These are phyloP conservation scores for Lasaia peninsularis DNA, from an alignment of 1,140 invertebrate genomes.

Conservation along the genomic window DNA sequence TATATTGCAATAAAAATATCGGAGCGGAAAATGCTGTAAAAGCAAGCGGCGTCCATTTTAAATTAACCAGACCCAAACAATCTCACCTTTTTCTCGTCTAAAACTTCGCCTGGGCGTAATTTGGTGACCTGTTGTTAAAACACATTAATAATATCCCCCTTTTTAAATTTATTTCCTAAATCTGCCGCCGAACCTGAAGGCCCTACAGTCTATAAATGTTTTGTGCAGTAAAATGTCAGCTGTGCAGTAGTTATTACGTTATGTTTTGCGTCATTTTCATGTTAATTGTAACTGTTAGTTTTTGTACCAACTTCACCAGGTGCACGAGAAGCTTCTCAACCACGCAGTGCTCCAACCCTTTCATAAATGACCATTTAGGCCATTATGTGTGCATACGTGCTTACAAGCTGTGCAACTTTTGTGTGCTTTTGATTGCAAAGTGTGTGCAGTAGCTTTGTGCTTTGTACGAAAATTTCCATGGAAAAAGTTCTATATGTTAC, in stretches of 20 bases:
- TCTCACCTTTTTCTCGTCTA: constrained; percentile 96
- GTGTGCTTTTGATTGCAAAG: constrained; percentile 60
- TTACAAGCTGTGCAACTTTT: constrained; percentile 72
- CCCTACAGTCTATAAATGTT: constrained; percentile 42
- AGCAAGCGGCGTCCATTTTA: constrained; percentile 73
- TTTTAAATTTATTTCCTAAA: constrained; percentile 43
- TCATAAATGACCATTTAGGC: constrained; percentile 1
- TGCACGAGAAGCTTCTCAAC: constrained; percentile 4
- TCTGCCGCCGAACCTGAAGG: constrained; percentile 65
- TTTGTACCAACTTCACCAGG: constrained; percentile 22
- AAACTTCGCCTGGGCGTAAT: constrained; percentile 93
- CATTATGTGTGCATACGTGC: constrained; percentile 60
- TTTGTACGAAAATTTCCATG: constrained; percentile 52
- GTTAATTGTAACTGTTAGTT: constrained; percentile 62
- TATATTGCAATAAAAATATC: constrained; percentile 37
- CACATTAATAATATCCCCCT: constrained; percentile 66
- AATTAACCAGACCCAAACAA: constrained; percentile 67
- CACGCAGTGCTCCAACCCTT: background rate
- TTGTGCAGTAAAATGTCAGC: constrained; percentile 56
- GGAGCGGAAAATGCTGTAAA: constrained; percentile 68
- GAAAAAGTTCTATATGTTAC: constrained; percentile 50
- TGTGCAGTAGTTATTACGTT: constrained; percentile 67
- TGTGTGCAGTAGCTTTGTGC: constrained; percentile 68
- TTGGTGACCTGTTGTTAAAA: constrained; percentile 80
- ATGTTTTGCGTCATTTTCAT: constrained; percentile 50